Evolutionary conservation across 2,113 vertebrate species (phyloP).

Genomic region (Glareola pratincola): DNA sequence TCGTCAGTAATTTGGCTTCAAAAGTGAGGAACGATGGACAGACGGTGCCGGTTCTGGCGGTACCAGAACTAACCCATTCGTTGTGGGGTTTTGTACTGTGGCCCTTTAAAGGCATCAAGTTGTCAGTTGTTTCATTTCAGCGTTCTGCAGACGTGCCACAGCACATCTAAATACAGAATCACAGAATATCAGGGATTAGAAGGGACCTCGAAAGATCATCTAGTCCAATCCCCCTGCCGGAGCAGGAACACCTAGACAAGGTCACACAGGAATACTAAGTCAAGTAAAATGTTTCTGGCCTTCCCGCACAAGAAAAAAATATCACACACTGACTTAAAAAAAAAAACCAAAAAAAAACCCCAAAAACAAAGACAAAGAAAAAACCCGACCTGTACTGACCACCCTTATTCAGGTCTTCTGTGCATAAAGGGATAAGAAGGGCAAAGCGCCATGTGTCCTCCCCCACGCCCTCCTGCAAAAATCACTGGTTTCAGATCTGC

Average conservation of each 20-base stretch:
- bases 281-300: background rate
- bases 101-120: background rate
- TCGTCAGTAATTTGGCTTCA: background rate
- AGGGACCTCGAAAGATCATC: too few species aligned
- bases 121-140: background rate
- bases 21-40: background rate
- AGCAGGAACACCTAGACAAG: too few species aligned
- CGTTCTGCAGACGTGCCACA: accelerated
- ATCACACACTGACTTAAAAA: background rate
- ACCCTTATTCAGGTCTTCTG: background rate
- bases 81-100: background rate
- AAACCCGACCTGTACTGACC: background rate
- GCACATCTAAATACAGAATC: background rate
- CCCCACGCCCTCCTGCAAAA: accelerated
- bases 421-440: background rate
- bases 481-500: background rate
- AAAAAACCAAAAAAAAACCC: background rate
- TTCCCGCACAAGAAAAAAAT: background rate
- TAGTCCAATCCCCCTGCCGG: too few species aligned
- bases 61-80: too few species aligned
- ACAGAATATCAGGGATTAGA: too few species aligned
- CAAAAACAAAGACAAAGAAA: background rate
- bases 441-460: background rate
- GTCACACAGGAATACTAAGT: too few species aligned
- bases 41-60: background rate